A percentile compares a stretch with the other conserved stretches of the same genome.
phyloP scores from a whole-genome alignment of 1,140 invertebrate species.

The Babylonia areolata region DNA sequence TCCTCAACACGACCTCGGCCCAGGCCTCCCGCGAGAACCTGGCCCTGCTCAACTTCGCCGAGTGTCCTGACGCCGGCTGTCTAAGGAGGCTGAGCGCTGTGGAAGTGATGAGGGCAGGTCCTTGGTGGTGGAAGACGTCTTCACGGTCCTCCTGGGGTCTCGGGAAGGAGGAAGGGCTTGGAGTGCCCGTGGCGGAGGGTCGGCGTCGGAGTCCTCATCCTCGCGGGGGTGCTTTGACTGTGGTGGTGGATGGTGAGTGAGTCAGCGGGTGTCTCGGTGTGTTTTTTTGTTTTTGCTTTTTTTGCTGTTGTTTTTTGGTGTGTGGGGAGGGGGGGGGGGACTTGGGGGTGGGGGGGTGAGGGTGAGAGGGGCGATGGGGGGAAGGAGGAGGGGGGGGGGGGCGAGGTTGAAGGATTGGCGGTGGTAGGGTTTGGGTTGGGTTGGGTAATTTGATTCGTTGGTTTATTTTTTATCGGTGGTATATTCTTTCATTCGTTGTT shows the following conservation, averaged over 20 bases:
- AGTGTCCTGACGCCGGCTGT: slow-evolving; percentile 55
- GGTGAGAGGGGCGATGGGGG: no score
- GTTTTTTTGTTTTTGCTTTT: neutral
- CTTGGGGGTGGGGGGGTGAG: neutral
- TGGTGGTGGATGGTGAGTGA: neutral
- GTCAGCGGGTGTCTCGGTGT: neutral
- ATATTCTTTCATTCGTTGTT: no score
- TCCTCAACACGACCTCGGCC: slow-evolving; percentile 58
- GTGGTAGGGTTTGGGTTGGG: no score
- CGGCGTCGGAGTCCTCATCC: neutral
- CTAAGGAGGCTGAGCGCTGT: slow-evolving; percentile 47
- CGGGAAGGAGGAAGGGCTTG: slow-evolving; percentile 32
- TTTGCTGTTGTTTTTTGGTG: neutral
- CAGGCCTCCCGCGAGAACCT: slow-evolving; percentile 51
- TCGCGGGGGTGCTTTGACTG: neutral
- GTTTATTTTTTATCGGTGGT: no score
- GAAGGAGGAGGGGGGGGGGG: no score
- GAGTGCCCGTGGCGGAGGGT: neutral
- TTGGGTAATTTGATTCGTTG: no score
- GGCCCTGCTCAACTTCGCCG: slow-evolving; percentile 50
- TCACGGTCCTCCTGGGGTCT: slow-evolving; percentile 52
- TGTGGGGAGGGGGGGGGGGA: neutral
- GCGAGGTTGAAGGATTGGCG: no score
- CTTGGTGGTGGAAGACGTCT: slow-evolving; percentile 45
- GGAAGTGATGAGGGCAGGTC: slow-evolving; percentile 30